phyloP scores from a whole-genome alignment of 2,797 vertebrate species.

The Sylvilagus floridanus region DNA sequence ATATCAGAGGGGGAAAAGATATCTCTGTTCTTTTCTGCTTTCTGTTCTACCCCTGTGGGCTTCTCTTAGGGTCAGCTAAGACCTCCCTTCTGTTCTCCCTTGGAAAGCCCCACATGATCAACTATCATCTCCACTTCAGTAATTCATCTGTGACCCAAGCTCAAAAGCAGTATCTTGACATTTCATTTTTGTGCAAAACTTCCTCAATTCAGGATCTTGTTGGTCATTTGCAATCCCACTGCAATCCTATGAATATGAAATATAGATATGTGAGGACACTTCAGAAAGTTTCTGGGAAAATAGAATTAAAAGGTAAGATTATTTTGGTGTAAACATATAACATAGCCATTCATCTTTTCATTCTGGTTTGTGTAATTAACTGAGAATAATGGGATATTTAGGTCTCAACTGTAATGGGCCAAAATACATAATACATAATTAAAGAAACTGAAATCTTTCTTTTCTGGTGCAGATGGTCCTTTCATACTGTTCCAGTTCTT shows the following conservation, averaged over 20 bases:
- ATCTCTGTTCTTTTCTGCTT: neutral
- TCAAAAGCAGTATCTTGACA: slow-evolving; percentile 1
- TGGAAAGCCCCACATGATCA: neutral
- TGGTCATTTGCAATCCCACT: neutral
- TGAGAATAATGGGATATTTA: neutral
- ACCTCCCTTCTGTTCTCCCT: neutral
- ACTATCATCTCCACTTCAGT: neutral
- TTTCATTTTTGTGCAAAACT: neutral
- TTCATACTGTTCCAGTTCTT: neutral
- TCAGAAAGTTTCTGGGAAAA: no score
- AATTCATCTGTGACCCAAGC: neutral
- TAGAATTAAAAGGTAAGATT: no score
- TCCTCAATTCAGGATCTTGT: slow-evolving; percentile 34
- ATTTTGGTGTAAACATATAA: neutral
- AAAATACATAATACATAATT: neutral
- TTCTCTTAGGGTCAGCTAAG: neutral
- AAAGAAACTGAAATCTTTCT: neutral
- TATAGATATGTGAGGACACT: neutral
- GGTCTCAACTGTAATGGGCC: neutral
- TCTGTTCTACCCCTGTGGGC: neutral
- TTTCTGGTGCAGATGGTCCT: neutral
- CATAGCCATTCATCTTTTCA: neutral
- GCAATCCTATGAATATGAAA: slow-evolving; percentile 9
- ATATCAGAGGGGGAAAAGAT: neutral
- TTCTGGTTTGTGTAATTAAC: neutral